Percentiles rank a stretch among this genome's conserved stretches.
Evolutionary conservation across 2,797 vertebrate genomes (phyloP).

Genomic region (Falco berigora): DNA sequence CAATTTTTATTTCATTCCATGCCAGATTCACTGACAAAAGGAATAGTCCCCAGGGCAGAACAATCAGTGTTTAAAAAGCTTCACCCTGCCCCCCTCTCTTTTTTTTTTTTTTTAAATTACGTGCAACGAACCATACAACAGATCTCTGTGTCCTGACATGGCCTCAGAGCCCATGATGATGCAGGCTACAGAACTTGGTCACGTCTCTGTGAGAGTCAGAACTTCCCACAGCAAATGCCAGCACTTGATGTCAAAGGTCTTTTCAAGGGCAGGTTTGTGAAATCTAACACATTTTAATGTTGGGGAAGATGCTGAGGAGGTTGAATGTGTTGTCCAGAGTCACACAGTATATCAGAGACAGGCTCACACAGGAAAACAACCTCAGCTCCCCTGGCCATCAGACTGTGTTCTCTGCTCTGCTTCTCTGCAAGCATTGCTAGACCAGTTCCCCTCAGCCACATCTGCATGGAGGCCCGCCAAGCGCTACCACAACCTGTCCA

Average conservation of each 20-base stretch:
- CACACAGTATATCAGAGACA: background rate
- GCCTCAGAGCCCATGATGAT: accelerated
- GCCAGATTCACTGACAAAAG: background rate
- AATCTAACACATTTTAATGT: background rate
- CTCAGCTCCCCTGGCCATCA: background rate
- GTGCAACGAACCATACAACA: background rate
- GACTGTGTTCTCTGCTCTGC: background rate
- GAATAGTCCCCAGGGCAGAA: background rate
- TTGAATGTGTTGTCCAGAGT: background rate
- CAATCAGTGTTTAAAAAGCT: background rate
- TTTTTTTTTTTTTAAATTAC: background rate
- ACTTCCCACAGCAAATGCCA: background rate
- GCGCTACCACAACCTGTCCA: background rate
- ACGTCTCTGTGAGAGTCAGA: background rate
- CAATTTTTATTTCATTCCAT: conserved; percentile 16
- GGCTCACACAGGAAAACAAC: background rate
- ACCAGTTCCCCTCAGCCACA: accelerated
- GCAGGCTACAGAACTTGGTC: background rate
- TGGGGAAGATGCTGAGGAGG: background rate
- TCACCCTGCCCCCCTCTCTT: background rate
- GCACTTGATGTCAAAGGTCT: background rate
- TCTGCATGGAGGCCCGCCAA: background rate
- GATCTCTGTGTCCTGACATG: background rate
- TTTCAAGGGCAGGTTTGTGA: background rate
- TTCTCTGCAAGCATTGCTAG: background rate